A percentile compares a stretch with the other conserved stretches of the same genome.
phyloP scores from a whole-genome alignment of 2,888 invertebrate genomes.

The Branchipolynoe longqiensis region DNA sequence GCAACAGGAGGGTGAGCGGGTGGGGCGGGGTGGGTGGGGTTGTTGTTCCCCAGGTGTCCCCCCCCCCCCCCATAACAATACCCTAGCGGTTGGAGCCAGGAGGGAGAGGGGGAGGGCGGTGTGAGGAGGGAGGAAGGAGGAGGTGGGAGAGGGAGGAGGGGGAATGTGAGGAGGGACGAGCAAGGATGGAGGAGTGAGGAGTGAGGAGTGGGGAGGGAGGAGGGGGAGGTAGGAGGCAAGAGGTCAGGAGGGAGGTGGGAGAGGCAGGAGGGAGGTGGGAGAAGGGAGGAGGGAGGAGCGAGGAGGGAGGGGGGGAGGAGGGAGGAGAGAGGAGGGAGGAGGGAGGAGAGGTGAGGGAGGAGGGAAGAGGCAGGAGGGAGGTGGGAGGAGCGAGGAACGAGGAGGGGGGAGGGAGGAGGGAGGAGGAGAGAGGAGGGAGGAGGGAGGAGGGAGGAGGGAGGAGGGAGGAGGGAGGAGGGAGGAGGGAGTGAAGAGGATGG shows the following conservation, averaged over 20 bases:
- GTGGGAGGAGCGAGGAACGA: neutral
- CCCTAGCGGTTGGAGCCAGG: neutral
- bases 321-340: neutral
- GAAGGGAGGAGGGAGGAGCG: neutral
- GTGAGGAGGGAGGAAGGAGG: neutral
- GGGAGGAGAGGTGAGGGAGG: neutral
- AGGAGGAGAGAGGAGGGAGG: neutral
- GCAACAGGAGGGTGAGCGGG: neutral
- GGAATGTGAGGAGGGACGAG: neutral
- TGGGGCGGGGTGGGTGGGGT: neutral
- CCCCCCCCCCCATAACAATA: slow-evolving; percentile 43
- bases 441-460: neutral
- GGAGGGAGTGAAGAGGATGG: no score
- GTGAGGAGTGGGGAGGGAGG: neutral
- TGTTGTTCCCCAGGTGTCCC: neutral
- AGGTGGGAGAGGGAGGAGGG: neutral
- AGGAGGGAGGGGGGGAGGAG: neutral
- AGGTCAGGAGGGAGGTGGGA: neutral
- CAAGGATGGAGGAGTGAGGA: neutral
- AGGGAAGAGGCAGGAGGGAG: neutral
- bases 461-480: no score
- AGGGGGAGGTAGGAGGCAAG: neutral
- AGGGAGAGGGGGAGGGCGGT: neutral
- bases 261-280: neutral
- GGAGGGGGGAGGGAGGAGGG: neutral